Evolutionary conservation across 1,140 invertebrate species (phyloP).

Genomic region (Drosophila novamexicana): DNA sequence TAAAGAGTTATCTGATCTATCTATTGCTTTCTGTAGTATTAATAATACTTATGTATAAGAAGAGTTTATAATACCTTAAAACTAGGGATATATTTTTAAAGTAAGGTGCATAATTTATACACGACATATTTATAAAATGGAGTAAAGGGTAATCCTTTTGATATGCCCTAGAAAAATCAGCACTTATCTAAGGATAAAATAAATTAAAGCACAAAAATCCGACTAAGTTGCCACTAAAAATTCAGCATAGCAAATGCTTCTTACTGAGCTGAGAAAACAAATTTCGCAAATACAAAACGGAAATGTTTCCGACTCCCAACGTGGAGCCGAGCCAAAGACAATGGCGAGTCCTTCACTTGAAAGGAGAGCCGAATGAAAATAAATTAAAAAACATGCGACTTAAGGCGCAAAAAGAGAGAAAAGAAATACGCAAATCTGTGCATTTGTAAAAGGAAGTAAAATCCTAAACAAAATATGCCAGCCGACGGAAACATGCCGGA

Average conservation of each 20-base stretch:
- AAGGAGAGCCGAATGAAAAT: slow-evolving; percentile 40
- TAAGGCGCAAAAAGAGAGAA: slow-evolving; percentile 56
- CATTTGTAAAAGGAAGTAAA: slow-evolving; percentile 73
- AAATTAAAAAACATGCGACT: slow-evolving; percentile 76
- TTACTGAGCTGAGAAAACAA: slow-evolving; percentile 44
- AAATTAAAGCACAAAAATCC: slow-evolving; percentile 14
- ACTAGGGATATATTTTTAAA: too few relatives aligned
- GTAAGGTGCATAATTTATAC: too few relatives aligned
- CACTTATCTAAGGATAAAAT: background rate
- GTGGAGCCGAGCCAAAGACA: slow-evolving; percentile 16
- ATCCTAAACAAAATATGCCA: slow-evolving; percentile 78
- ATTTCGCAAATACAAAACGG: slow-evolving; percentile 75
- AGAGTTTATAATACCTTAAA: too few relatives aligned
- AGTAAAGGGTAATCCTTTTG: too few relatives aligned
- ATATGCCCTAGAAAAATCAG: background rate
- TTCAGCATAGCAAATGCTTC: slow-evolving; percentile 50
- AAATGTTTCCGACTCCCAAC: slow-evolving; percentile 60
- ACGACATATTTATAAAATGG: background rate
- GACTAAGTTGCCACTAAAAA: slow-evolving; percentile 22
- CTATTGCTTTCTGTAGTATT: too few relatives aligned
- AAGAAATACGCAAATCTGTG: slow-evolving; percentile 65
- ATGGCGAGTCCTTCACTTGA: slow-evolving; percentile 19
- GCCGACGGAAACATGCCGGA: slow-evolving; percentile 43
- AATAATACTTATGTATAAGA: too few relatives aligned
- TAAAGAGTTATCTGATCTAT: too few relatives aligned